Base-by-base conservation (phyloP, 2,113 vertebrate genomes). In the Cathartes aura region DNA sequence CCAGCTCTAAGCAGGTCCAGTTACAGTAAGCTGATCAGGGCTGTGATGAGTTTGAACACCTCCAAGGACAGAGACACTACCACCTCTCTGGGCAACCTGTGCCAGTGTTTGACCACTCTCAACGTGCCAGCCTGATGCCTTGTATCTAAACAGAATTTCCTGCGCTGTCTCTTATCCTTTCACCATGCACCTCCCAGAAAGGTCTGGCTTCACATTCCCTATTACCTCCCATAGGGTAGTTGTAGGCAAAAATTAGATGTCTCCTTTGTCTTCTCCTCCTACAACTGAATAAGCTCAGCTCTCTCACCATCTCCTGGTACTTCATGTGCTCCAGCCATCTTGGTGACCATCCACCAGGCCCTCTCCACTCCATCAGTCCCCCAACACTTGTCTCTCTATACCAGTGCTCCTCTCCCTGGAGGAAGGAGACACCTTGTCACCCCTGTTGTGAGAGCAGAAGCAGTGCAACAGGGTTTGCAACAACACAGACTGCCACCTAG, bases 281-380 rank as follows among this genome's bases (percentile, higher is more conserved):
- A 18, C 0, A 0, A 15, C 36, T 32, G 29, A 68, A 12, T 52
- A 81, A 87, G 4, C 12, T 56, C 48, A 87, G 34, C 24, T 75
- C 24, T 70, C 22, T 75, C 26, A 68, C 38, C 43, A 60, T 27
- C 62, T 55, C 43, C 66, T 82, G 42, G 32, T 40, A 58, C 56
- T 42, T 80, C 26, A 1, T 3, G 32, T 42, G 43, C 26, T 59
- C 38, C n/a, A 79, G 19, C 8, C 42, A n/a, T 16, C 56, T 29
- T 38, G 53, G 43, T 80, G 22, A 86, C 29, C 18, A n/a, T 59
- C 15, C 58, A 67, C 10, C 32, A 76, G 29, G 19, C 16, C 73
- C 27, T 81, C n/a, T 34, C 34, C 17, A 43, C 53, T 5, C 20
- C 72, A 45, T 34, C 40, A 83, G 13, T 56, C 19, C 36, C 67